phyloP scores from a whole-genome alignment of 64 coral and sea anemone species.

The Montipora capricornis region DNA sequence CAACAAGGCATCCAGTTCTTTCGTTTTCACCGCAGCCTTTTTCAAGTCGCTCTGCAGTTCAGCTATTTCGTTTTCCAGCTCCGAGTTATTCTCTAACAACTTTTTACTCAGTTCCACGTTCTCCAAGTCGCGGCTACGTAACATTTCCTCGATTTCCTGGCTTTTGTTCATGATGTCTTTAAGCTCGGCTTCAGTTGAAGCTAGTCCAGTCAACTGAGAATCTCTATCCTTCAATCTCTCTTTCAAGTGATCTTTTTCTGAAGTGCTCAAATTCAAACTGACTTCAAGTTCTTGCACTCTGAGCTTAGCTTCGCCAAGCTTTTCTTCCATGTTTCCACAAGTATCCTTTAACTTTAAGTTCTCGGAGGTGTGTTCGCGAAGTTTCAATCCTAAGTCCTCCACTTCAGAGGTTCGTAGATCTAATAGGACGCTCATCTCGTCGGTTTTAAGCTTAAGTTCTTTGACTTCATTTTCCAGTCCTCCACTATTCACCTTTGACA shows the following conservation, averaged over 20 bases:
- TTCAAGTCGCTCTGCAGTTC: constrained; percentile 80
- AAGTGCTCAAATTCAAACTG: constrained; percentile 50
- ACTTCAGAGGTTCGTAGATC: constrained; percentile 43
- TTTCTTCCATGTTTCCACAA: constrained; percentile 39
- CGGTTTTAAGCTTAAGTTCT: constrained; percentile 35
- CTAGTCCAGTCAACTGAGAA: constrained; percentile 66
- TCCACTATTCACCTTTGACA: constrained; percentile 36
- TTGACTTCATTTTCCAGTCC: constrained; percentile 33
- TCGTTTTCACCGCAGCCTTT: constrained; percentile 64
- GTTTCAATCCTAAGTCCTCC: constrained; percentile 46
- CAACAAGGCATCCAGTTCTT: constrained; percentile 79
- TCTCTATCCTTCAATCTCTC: constrained; percentile 75
- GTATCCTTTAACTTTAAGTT: constrained; percentile 61
- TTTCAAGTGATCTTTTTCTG: constrained; percentile 74
- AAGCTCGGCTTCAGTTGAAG: constrained; percentile 78
- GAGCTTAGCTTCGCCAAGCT: constrained; percentile 46
- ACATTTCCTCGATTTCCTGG: constrained; percentile 78
- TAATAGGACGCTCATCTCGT: constrained; percentile 41
- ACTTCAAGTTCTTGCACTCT: constrained; percentile 77
- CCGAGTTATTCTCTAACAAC: constrained; percentile 71
- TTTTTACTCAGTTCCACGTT: constrained; percentile 76
- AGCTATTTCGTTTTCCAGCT: constrained; percentile 75
- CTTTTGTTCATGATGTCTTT: constrained; percentile 80
- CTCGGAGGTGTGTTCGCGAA: constrained; percentile 42
- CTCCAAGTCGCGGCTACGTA: constrained; percentile 83